A percentile compares a stretch with the other conserved stretches of the same genome.
Evolutionary conservation across 2,888 invertebrate species (phyloP).

Genomic region (Macroteleia sp.): DNA sequence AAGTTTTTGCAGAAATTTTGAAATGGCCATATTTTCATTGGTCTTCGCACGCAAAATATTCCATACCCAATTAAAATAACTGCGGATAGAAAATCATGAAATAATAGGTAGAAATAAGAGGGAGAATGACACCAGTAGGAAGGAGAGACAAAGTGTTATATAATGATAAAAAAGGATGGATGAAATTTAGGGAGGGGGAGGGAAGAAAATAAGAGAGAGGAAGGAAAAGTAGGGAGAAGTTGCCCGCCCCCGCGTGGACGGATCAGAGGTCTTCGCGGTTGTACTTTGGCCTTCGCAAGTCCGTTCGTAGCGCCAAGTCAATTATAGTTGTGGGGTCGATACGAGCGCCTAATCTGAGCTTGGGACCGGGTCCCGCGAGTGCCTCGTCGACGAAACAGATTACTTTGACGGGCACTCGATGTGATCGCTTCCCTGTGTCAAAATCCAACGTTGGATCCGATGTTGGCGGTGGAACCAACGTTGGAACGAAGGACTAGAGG

Average conservation of each 20-base stretch:
- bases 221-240: not conserved
- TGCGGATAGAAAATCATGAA: conserved; percentile 7
- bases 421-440: too few relatives aligned
- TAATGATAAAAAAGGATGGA: not conserved
- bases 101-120: conserved; percentile 8
- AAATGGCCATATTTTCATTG: conserved; percentile 22
- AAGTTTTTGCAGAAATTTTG: not conserved
- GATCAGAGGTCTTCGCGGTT: conserved; percentile 30
- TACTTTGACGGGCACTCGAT: conserved; percentile 74
- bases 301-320: conserved; percentile 56
- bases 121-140: not conserved
- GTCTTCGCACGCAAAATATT: conserved; percentile 40
- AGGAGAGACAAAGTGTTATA: conserved; percentile 16
- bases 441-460: too few relatives aligned
- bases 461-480: too few relatives aligned
- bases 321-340: conserved; percentile 52
- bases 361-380: conserved; percentile 34
- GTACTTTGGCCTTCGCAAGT: conserved; percentile 41
- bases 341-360: conserved; percentile 36
- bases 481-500: too few relatives aligned
- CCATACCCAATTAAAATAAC: conserved; percentile 13
- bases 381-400: conserved; percentile 62
- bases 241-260: conserved; percentile 24
- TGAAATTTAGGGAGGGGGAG: not conserved
- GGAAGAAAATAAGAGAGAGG: not conserved